Conservation (phyloP, 2,113 vertebrate species). For the Puffinus mauretanicus region DNA sequence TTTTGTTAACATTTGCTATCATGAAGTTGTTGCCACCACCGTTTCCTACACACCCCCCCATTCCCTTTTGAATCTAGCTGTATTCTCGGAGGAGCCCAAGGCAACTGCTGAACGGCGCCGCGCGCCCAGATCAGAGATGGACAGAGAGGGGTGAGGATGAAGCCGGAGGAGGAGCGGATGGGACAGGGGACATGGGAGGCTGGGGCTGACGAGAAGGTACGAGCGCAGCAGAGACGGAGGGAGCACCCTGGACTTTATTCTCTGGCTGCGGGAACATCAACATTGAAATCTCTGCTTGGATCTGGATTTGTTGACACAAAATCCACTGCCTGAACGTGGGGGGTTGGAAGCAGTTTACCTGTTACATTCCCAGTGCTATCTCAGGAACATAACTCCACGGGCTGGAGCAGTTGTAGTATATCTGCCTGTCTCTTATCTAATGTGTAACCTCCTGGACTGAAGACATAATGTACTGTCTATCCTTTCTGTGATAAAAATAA, state of each 20-base stretch:
- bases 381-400: neutral
- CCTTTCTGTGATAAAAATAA: conserved; percentile 68
- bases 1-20: neutral
- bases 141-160: neutral
- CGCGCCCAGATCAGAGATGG: neutral
- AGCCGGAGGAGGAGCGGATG: neutral
- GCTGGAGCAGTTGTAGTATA: conserved; percentile 46
- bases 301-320: conserved; percentile 65
- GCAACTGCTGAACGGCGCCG: neutral
- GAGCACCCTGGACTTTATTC: conserved; percentile 57
- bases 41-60: neutral
- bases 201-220: neutral
- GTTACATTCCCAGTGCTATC: conserved; percentile 19
- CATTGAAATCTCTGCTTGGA: conserved; percentile 52
- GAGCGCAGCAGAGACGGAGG: neutral
- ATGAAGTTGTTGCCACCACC: neutral
- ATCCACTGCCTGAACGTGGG: neutral
- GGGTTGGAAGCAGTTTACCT: conserved; percentile 51
- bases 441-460: conserved; percentile 59
- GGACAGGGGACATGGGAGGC: neutral
- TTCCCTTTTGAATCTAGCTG: neutral
- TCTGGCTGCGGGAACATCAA: conserved; percentile 13
- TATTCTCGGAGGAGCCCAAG: neutral
- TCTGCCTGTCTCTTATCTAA: conserved; percentile 63
- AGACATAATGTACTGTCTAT: conserved; percentile 71